Base-by-base conservation (phyloP, 2,888 invertebrate genomes). In the Hyles lineata region DNA sequence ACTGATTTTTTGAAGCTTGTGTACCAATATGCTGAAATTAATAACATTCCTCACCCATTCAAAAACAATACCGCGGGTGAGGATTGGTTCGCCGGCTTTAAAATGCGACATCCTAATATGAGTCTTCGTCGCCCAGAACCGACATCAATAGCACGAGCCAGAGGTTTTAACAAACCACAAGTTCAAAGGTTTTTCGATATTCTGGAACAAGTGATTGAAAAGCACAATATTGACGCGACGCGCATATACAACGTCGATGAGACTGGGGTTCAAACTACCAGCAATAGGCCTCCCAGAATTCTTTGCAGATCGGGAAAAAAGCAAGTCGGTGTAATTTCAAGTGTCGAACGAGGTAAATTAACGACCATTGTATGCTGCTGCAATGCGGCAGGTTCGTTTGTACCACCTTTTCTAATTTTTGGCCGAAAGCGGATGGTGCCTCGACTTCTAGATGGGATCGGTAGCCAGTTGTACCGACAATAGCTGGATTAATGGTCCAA, bases 331-430 rank as follows among this genome's bases (percentile, higher is more conserved):
- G 60, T 75, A 6, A 79, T 80, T 55, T 74, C 78, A 3, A 79
- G 80, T 71, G 73, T 72, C 11, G 9, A 83, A 76, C 60, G 80
- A 70, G 80, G 82, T 43, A 76, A 80, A 75, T 29, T 73, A 8
- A 79, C 79, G n/a, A 79, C 78, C 7, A 70, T 78, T 5, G 74
- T 80, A 19, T 79, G 79, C 63, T 80, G 77, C 61, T 81, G 79
- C 70, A 81, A 77, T 75, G 78, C 78, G 61, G 76, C 80, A 69
- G 83, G 83, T 8, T 72, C 77, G 19, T 85, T 82, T 76, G 69
- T 85, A 35, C 83, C 85, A 71, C 83, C 84, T 19, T 82, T 81
- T 75, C 71, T 86, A 59, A 83, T 86, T 67, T 87, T 85, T 78
- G 80, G 77, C 0, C 71, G 84, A 72, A 85, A 86, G 76, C 75